Base-by-base conservation (phyloP, 1,140 invertebrate species). In the Hycleus phaleratus region DNA sequence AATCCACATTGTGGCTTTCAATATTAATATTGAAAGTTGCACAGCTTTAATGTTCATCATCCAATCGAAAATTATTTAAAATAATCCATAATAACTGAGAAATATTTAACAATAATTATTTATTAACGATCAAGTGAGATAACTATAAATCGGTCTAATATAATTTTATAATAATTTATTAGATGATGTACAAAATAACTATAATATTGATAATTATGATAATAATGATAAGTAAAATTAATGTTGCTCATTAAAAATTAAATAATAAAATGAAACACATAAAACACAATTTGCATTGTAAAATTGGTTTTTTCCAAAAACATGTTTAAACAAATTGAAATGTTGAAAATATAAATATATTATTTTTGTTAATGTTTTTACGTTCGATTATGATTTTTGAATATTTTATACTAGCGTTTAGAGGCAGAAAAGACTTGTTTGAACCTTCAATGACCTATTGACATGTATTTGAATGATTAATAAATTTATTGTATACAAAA, bases 91-190 rank as follows among this genome's bases (percentile, higher is more conserved):
- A 59, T 32, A 63, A 60, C 56, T 56, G 53, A 49, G 18, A 18
- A 18, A 18, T 18, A 18, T 18, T 18, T 18, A 18, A 18, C 18
- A 18, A 60, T 51, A 62, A 62, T 64, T 66, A 68, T 66, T 64
- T 64, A 60, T 68, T 53, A 60, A 56, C 46, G 58, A 58, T 54
- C 60, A 62, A 63, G 64, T 65, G 62, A 67, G 60, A 67, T 46
- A 57, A 60, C 58, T 56, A 58, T 64, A 59, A 53, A 65, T 59
- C 65, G 64, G 64, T 68, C 61, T 68, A 66, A 66, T 62, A 58
- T 63, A 63, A 61, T 64, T 67, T 67, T 63, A 51, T 62, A 60
- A 32, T 32, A 32, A 63, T 59, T 56, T 57, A 51, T 52, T 61
- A 53, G 18, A 43, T 38, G 7, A 32, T 32, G 32, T 32, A 32